These are phyloP conservation scores for Brachionus plicatilis DNA, from an alignment of 1,140 invertebrate genomes.

Conservation along the genomic window DNA sequence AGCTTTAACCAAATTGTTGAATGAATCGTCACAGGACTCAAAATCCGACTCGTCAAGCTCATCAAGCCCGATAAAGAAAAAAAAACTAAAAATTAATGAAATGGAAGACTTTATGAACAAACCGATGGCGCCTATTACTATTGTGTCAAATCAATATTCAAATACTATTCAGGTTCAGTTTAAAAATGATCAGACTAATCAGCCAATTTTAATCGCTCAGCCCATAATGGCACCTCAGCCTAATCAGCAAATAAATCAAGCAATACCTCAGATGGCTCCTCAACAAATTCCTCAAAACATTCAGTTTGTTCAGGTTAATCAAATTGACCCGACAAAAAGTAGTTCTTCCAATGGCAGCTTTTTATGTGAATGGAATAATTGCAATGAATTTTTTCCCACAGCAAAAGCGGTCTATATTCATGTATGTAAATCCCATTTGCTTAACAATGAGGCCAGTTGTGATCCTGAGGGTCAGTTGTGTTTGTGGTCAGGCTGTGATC, in stretches of 20 bases:
- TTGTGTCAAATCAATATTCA: slow-evolving; percentile 1
- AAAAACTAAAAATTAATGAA: slow-evolving; percentile 28
- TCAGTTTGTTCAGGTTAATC: not conserved
- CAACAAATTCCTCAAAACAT: not conserved
- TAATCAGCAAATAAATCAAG: not conserved
- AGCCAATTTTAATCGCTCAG: not conserved
- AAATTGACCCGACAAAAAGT: not conserved
- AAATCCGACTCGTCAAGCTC: not conserved
- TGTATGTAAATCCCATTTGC: slow-evolving; percentile 47
- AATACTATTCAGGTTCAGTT: slow-evolving; percentile 8
- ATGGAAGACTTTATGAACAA: slow-evolving; percentile 37
- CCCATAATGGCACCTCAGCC: not conserved
- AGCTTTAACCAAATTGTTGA: not conserved
- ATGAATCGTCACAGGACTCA: not conserved
- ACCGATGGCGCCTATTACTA: slow-evolving; percentile 6
- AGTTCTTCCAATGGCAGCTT: slow-evolving; percentile 38
- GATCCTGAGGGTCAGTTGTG: slow-evolving; percentile 47
- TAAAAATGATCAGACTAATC: not conserved
- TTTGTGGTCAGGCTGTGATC: slow-evolving; percentile 54
- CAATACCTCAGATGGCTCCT: not conserved
- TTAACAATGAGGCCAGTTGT: not conserved
- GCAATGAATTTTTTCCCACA: slow-evolving; percentile 51
- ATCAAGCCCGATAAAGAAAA: slow-evolving; percentile 9
- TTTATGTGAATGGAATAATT: slow-evolving; percentile 53
- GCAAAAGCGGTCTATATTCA: slow-evolving; percentile 49